Evolutionary conservation across 2,113 vertebrate species (phyloP), one percentile per base, ranked within the genome.

Genomic region (Perccottus glenii): DNA sequence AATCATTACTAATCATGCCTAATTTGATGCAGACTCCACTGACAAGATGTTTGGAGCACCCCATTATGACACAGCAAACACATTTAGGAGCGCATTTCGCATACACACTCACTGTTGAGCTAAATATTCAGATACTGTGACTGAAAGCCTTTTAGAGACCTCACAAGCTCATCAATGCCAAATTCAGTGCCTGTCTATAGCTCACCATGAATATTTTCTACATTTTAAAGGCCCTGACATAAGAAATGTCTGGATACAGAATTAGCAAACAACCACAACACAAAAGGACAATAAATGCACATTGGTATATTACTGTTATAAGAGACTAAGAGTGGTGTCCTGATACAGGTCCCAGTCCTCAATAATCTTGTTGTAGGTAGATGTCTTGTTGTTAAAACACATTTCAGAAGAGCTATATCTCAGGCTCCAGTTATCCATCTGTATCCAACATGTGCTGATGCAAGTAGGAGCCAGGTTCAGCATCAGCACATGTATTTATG

Each of bases 361-460:
- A 27, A 27, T 27, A 27, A 27, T 27, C 19, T 27, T 27, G 19
- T 27, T 27, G 19, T 27, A 27, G 19, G 19, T 27, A 27, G 19
- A 27, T 27, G 19, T 27, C 19, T 27, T 27, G 19, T 27, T 27
- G 19, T 27, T 27, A 3, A 27, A 27, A 27, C 19, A 27, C 3
- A 27, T 27, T 27, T 27, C 19, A 27, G 19, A 46, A 48, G 10
- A 64, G 40, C 59, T 62, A 65, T 61, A 16, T 46, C 53, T 36
- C 55, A 14, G 47, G 64, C 57, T 82, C 63, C 65, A 57, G 47
- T 74, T 40, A 45, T 69, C 27, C 6, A 73, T 12, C 19, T 70
- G 64, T 80, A 82, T 78, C 59, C 67, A 67, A 61, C 71, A 78
- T 70, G 75, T 73, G 64, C 78, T 77, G 78, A 79, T 42, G 75